These are phyloP conservation scores for Carapus acus DNA, from an alignment of 2,797 vertebrate species.

Conservation along the genomic window DNA sequence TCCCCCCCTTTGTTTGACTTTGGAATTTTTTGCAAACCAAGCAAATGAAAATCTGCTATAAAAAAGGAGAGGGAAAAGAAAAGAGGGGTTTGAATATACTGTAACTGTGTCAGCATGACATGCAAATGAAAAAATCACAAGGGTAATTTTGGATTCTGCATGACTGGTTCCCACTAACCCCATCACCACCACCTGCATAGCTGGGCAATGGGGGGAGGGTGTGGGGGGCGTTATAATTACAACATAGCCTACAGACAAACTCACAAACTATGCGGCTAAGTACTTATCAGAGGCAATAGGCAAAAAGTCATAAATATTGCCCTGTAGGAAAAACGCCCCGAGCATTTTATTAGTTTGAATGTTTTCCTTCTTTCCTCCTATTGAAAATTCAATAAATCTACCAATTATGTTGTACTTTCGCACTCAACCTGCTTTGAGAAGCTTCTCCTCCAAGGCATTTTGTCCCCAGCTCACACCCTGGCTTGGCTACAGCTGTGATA, in stretches of 20 bases:
- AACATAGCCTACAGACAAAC: constrained; percentile 59
- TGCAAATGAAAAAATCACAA: constrained; percentile 55
- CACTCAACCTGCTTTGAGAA: constrained; percentile 42
- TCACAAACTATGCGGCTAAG: constrained; percentile 40
- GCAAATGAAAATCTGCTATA: constrained; percentile 50
- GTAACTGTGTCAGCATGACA: constrained; percentile 57
- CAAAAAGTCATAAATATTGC: constrained; percentile 61
- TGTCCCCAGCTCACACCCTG: constrained; percentile 43
- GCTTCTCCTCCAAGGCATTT: constrained; percentile 59
- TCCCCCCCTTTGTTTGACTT: constrained; percentile 28
- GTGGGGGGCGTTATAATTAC: constrained; percentile 66
- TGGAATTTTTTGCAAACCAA: constrained; percentile 29
- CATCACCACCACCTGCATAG: constrained; percentile 31
- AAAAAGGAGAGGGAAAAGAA: constrained; percentile 39
- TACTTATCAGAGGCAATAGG: constrained; percentile 54
- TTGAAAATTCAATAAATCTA: constrained; percentile 71
- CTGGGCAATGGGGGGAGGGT: constrained; percentile 21
- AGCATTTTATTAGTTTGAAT: constrained; percentile 59
- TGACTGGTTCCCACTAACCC: constrained; percentile 45
- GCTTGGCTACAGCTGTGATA: constrained; percentile 49
- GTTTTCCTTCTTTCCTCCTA: constrained; percentile 43
- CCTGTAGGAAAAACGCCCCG: constrained; percentile 62
- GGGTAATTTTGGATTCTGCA: constrained; percentile 49
- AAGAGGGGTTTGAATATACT: constrained; percentile 42
- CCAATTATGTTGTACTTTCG: constrained; percentile 50